phyloP scores from a whole-genome alignment of 2,113 vertebrate species.

The Ancistrus triradiatus region DNA sequence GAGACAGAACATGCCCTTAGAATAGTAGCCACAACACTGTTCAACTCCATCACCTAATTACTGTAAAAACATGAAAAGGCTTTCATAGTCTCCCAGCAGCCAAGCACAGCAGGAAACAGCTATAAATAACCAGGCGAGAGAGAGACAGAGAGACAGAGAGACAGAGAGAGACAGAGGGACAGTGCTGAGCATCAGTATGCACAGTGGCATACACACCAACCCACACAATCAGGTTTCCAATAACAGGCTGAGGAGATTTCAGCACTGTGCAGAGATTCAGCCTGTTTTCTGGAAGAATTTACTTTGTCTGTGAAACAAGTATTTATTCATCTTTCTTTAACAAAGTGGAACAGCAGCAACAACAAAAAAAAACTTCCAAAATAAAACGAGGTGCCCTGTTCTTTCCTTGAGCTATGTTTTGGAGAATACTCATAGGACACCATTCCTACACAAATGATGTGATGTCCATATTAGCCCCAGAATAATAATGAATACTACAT shows the following conservation, averaged over 20 bases:
- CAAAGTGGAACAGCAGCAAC: background rate
- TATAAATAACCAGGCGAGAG: constrained; percentile 24
- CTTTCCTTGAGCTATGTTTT: background rate
- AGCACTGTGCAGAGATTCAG: background rate
- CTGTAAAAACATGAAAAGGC: constrained; percentile 20
- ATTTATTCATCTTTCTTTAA: background rate
- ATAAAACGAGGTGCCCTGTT: background rate
- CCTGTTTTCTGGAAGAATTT: background rate
- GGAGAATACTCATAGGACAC: background rate
- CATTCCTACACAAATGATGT: background rate
- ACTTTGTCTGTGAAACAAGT: background rate
- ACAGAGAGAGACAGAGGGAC: constrained; percentile 1
- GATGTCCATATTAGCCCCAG: background rate
- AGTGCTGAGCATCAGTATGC: constrained; percentile 14
- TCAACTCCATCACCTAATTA: constrained; percentile 9
- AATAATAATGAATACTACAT: background rate
- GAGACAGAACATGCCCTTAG: constrained; percentile 1
- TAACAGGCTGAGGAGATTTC: background rate
- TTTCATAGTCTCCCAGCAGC: constrained; percentile 27
- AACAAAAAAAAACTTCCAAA: background rate
- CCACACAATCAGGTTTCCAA: constrained; percentile 4
- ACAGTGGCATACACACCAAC: constrained; percentile 3
- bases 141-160: constrained; percentile 19
- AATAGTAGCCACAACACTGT: background rate
- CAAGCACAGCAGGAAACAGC: background rate